Evolutionary conservation across 2,888 invertebrate genomes (phyloP).

Genomic region (Margaritifera margaritifera): DNA sequence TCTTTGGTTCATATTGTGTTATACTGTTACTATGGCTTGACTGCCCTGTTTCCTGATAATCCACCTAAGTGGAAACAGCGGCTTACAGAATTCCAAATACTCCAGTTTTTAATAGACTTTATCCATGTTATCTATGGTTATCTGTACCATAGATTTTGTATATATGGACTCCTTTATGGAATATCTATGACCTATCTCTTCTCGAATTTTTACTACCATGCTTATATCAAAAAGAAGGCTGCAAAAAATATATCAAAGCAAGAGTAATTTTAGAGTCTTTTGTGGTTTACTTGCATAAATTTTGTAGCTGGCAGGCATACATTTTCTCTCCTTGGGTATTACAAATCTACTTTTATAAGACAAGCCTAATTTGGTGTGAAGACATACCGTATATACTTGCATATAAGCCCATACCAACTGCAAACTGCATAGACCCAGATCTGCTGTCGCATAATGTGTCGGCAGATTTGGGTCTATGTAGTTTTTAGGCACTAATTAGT

Average conservation of each 20-base stretch:
- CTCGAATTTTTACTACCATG: conserved; percentile 65
- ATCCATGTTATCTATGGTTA: conserved; percentile 61
- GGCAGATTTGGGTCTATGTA: too few relatives aligned
- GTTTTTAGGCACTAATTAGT: too few relatives aligned
- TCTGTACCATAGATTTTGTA: conserved; percentile 66
- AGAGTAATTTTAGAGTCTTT: too few relatives aligned
- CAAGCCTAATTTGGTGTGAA: too few relatives aligned
- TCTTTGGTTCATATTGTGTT: conserved; percentile 67
- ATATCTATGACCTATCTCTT: conserved; percentile 65
- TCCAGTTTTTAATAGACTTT: conserved; percentile 65
- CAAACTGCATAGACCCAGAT: too few relatives aligned
- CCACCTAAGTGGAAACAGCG: conserved; percentile 66
- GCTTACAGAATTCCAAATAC: conserved; percentile 68
- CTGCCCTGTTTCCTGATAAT: conserved; percentile 53
- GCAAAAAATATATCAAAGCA: neutral
- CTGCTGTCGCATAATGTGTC: too few relatives aligned
- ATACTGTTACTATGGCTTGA: conserved; percentile 67
- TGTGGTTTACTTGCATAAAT: too few relatives aligned
- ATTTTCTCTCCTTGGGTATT: too few relatives aligned
- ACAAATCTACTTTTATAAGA: too few relatives aligned
- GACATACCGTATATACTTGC: too few relatives aligned
- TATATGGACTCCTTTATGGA: conserved; percentile 69
- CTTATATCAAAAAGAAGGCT: conserved; percentile 47
- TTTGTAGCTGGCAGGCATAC: too few relatives aligned
- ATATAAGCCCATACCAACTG: too few relatives aligned